Conservation (phyloP, 2,888 invertebrate species). For the Gerosis bhagava region DNA sequence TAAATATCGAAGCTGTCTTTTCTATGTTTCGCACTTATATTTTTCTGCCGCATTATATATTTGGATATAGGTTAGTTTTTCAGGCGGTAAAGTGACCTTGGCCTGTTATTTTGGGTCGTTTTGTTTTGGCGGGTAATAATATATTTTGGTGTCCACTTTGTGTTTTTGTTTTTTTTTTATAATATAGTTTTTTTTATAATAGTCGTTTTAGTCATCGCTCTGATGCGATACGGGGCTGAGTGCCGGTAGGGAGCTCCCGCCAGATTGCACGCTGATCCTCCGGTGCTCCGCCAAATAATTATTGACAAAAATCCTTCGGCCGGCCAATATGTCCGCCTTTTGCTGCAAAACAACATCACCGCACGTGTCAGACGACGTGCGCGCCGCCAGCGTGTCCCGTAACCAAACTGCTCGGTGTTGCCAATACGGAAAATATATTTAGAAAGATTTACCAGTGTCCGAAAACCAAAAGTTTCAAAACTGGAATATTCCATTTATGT, state of each 20-base stretch:
- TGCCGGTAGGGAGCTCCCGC: constrained; percentile 76
- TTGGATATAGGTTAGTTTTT: too few species aligned
- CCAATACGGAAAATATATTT: constrained; percentile 42
- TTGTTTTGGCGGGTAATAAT: constrained; percentile 31
- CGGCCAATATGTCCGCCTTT: constrained; percentile 82
- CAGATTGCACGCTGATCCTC: constrained; percentile 82
- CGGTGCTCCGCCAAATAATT: constrained; percentile 83
- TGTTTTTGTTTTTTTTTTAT: constrained; percentile 28
- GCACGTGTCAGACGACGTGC: constrained; percentile 62
- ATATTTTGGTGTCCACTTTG: constrained; percentile 29
- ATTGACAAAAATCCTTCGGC: constrained; percentile 82
- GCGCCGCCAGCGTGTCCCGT: constrained; percentile 38
- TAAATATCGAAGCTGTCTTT: constrained; percentile 20
- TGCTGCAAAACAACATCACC: constrained; percentile 78
- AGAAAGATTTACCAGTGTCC: constrained; percentile 53
- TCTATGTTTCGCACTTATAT: constrained; percentile 13
- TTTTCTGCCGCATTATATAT: too few species aligned
- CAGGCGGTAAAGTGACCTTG: constrained; percentile 2
- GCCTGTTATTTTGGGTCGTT: too few species aligned
- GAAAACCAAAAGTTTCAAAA: constrained; percentile 58
- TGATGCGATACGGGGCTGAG: constrained; percentile 79
- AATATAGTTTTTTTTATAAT: too few species aligned
- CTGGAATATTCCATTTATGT: too few species aligned
- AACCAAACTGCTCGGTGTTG: constrained; percentile 64
- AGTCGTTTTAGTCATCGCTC: constrained; percentile 72